phyloP scores from a whole-genome alignment of 53 echinoderm and acorn worm species.

The Echinometra lucunter region DNA sequence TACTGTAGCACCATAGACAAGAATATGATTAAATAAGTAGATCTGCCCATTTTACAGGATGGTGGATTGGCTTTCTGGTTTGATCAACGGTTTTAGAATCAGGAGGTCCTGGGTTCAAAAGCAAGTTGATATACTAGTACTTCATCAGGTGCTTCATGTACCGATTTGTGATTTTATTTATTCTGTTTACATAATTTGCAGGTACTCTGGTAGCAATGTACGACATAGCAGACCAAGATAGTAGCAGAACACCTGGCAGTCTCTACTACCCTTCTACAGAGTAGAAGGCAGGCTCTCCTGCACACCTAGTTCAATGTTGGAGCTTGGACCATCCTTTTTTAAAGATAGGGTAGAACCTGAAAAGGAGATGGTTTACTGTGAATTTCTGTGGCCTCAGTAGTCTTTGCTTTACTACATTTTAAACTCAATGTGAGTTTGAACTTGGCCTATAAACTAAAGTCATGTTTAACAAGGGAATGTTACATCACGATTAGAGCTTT shows the following conservation, averaged over 20 bases:
- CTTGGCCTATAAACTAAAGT: too few species aligned
- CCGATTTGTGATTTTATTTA: too few species aligned
- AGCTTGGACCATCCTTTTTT: not conserved
- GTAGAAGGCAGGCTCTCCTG: not conserved
- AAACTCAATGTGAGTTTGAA: too few species aligned
- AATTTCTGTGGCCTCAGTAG: too few species aligned
- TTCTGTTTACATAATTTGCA: not conserved
- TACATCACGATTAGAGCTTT: too few species aligned
- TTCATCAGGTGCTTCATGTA: too few species aligned
- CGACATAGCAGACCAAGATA: conserved; percentile 65
- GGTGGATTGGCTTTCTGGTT: not conserved
- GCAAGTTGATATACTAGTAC: not conserved
- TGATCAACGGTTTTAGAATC: not conserved
- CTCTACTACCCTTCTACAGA: not conserved
- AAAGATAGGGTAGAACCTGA: not conserved
- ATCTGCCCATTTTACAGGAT: not conserved
- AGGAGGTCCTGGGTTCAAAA: not conserved
- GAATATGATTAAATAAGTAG: too few species aligned
- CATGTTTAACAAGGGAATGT: too few species aligned
- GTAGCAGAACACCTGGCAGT: not conserved
- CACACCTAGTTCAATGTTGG: not conserved
- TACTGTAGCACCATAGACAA: not conserved
- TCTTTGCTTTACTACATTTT: too few species aligned
- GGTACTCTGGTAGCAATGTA: conserved; percentile 63
- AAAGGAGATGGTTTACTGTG: not conserved